Conservation (phyloP, 2,797 vertebrate species). For the Sciurus vulgaris region DNA sequence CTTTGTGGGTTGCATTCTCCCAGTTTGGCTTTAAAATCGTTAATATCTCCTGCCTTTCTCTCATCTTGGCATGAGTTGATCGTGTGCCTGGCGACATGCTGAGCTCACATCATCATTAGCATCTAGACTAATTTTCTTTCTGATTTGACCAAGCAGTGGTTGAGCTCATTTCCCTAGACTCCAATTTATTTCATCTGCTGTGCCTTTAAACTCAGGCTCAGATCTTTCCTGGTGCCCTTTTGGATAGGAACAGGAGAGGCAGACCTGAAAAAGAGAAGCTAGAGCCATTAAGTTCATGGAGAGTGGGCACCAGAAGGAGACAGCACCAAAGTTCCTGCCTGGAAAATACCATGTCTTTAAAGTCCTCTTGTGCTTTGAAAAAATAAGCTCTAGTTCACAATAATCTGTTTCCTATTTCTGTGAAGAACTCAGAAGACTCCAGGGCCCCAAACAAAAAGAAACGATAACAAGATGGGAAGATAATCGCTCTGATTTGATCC, state of each 20-base stretch:
- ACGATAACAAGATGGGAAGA: background rate
- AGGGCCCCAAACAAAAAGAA: background rate
- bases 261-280: background rate
- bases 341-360: background rate
- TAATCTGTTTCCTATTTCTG: background rate
- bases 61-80: conserved; percentile 53
- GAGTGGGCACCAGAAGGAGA: background rate
- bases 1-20: conserved; percentile 48
- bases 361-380: background rate
- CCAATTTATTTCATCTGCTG: conserved; percentile 59
- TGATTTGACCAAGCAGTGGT: conserved; percentile 62
- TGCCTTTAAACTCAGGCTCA: background rate
- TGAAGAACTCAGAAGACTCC: background rate
- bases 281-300: background rate
- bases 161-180: conserved; percentile 66
- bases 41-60: conserved; percentile 54
- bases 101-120: conserved; percentile 68
- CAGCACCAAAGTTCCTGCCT: background rate
- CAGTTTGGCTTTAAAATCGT: conserved; percentile 32
- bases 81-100: background rate
- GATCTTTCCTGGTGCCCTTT: conserved; percentile 58
- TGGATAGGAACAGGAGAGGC: background rate
- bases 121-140: conserved; percentile 76
- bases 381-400: background rate
- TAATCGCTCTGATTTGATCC: background rate